A percentile compares a stretch with the other conserved stretches of the same genome.
Evolutionary conservation across 1,140 invertebrate species (phyloP).

Genomic region (Drosophila miranda): DNA sequence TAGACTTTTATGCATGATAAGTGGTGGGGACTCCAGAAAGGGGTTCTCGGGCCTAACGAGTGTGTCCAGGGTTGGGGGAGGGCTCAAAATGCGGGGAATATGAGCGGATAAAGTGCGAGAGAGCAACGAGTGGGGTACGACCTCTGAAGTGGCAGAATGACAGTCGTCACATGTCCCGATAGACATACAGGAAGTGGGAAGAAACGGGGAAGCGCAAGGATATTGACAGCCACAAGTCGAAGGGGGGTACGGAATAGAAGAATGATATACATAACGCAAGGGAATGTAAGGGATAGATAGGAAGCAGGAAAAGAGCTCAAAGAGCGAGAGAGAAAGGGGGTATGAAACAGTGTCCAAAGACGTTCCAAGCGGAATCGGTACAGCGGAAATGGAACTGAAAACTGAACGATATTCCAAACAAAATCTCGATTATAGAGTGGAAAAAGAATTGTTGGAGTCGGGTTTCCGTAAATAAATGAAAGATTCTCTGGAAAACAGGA

Average conservation of each 20-base stretch:
- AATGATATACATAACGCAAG: neutral
- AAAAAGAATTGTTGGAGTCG: too few relatives aligned
- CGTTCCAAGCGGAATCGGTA: too few relatives aligned
- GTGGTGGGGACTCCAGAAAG: conserved; percentile 47
- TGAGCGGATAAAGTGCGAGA: conserved; percentile 19
- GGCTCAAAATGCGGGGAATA: conserved; percentile 15
- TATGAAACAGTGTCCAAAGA: too few relatives aligned
- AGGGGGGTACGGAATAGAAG: neutral
- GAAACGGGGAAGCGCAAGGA: conserved; percentile 39
- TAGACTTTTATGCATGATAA: conserved; percentile 54
- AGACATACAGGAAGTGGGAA: conserved; percentile 46
- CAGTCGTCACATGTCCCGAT: conserved; percentile 64
- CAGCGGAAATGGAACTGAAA: too few relatives aligned
- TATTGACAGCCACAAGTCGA: conserved; percentile 54
- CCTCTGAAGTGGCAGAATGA: conserved; percentile 39
- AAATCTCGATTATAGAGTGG: too few relatives aligned
- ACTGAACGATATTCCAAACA: too few relatives aligned
- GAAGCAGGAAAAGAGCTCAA: neutral
- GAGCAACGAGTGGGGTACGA: neutral
- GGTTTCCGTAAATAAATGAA: too few relatives aligned
- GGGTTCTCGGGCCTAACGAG: conserved; percentile 20
- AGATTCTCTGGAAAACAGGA: too few relatives aligned
- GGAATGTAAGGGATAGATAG: neutral
- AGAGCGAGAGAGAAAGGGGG: neutral
- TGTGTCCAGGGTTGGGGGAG: neutral